A percentile compares a stretch with the other conserved stretches of the same genome.
phyloP scores from a whole-genome alignment of 2,113 vertebrate species.

The Xiphophorus couchianus region DNA sequence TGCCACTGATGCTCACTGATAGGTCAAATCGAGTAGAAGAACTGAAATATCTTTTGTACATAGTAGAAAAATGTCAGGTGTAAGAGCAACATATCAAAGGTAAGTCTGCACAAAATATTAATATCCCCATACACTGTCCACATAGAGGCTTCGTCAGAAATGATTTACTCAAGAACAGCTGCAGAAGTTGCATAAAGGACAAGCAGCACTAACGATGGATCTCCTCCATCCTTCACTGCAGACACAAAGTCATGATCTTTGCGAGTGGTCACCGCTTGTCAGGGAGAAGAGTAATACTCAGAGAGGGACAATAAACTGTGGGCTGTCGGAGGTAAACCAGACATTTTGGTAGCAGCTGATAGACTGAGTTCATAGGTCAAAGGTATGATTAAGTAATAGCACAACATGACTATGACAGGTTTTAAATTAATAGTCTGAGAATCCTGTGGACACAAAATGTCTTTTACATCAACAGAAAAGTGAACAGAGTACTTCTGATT shows the following conservation, averaged over 20 bases:
- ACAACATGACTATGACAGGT: not conserved
- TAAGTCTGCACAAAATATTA: too few species aligned
- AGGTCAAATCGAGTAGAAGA: slow-evolving; percentile 10
- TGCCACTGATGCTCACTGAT: slow-evolving; percentile 42
- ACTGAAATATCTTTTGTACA: too few species aligned
- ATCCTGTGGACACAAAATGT: not conserved
- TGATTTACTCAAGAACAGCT: slow-evolving; percentile 80
- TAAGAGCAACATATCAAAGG: too few species aligned
- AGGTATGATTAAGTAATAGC: not conserved
- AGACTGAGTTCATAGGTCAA: not conserved
- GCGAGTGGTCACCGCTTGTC: slow-evolving; percentile 41
- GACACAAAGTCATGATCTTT: slow-evolving; percentile 48
- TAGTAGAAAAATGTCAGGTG: too few species aligned
- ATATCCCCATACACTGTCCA: slow-evolving; percentile 37
- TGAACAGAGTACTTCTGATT: not conserved
- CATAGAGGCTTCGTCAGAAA: slow-evolving; percentile 57
- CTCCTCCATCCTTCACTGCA: slow-evolving; percentile 42
- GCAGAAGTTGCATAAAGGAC: slow-evolving; percentile 50
- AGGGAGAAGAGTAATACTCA: slow-evolving; percentile 8
- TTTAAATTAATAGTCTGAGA: not conserved
- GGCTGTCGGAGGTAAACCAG: slow-evolving; percentile 34
- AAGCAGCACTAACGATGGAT: slow-evolving; percentile 57
- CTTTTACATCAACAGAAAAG: not conserved
- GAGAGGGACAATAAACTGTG: slow-evolving; percentile 11
- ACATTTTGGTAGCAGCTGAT: slow-evolving; percentile 1